phyloP scores from a whole-genome alignment of 2,888 invertebrate species.

The Mesorhabditis belari region DNA sequence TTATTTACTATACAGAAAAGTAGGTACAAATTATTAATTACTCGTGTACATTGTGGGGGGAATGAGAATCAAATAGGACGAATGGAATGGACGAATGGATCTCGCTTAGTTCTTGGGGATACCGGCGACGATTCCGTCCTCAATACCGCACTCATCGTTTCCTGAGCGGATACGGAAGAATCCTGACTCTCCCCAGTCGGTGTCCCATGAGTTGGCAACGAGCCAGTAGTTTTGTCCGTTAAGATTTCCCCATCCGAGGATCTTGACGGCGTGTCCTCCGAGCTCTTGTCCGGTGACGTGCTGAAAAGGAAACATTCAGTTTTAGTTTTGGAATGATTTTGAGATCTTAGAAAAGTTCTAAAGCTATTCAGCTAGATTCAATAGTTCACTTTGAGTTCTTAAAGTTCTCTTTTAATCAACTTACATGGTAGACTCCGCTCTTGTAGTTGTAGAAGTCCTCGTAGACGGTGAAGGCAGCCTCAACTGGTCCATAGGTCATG shows the following conservation, averaged over 20 bases:
- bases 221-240: conserved; percentile 75
- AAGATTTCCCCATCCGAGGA: conserved; percentile 76
- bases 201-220: conserved; percentile 86
- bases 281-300: conserved; percentile 60
- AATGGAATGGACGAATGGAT: background rate
- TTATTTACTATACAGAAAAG: too few relatives aligned
- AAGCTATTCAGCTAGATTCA: too few relatives aligned
- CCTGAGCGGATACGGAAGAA: conserved; percentile 29
- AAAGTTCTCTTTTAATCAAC: too few relatives aligned
- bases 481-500: conserved; percentile 72
- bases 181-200: conserved; percentile 76
- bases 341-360: too few relatives aligned
- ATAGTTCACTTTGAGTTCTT: too few relatives aligned
- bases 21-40: too few relatives aligned
- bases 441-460: conserved; percentile 77
- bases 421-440: conserved; percentile 59
- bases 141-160: conserved; percentile 18
- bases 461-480: conserved; percentile 80
- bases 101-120: background rate
- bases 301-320: background rate
- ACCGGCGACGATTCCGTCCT: conserved; percentile 8
- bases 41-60: too few relatives aligned
- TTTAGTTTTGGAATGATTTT: background rate
- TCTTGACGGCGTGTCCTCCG: conserved; percentile 78
- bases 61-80: too few relatives aligned